Conservation (phyloP, 2,888 invertebrate species). For the Heteropelma amictum region DNA sequence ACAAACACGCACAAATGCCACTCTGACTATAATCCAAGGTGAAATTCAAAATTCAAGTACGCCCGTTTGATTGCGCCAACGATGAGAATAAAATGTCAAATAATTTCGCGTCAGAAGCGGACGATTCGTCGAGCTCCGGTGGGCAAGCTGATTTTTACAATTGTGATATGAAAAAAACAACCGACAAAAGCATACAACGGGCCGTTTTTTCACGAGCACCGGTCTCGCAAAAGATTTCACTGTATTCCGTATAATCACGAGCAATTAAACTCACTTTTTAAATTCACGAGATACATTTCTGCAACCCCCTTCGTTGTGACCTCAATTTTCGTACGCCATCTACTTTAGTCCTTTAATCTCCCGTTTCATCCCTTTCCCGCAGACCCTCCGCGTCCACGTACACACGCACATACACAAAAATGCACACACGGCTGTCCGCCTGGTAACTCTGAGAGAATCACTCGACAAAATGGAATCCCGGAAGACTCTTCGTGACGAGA, state of each 20-base stretch:
- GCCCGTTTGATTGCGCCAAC: no score
- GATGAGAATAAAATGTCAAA: background rate
- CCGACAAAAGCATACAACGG: no score
- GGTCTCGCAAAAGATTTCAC: no score
- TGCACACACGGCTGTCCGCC: constrained; percentile 1
- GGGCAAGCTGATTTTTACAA: no score
- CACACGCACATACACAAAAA: constrained; percentile 7
- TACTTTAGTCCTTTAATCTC: constrained; percentile 32
- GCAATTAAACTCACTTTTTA: constrained; percentile 6
- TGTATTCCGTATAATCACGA: background rate
- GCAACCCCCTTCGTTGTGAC: background rate
- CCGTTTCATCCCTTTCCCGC: constrained; percentile 12
- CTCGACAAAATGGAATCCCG: constrained; percentile 35
- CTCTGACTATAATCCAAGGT: no score
- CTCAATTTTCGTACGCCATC: constrained; percentile 27
- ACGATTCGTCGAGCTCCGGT: background rate
- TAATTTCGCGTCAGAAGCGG: no score
- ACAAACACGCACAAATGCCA: no score
- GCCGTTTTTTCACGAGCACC: no score
- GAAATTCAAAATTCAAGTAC: no score
- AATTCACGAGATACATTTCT: background rate
- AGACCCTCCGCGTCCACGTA: background rate
- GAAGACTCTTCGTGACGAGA: constrained; percentile 47
- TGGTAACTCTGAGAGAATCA: constrained; percentile 12
- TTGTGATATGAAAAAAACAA: no score